Percentiles rank a stretch among this genome's conserved stretches.
Evolutionary conservation across 2,113 vertebrate genomes (phyloP).

Genomic region (Dasyornis broadbenti): DNA sequence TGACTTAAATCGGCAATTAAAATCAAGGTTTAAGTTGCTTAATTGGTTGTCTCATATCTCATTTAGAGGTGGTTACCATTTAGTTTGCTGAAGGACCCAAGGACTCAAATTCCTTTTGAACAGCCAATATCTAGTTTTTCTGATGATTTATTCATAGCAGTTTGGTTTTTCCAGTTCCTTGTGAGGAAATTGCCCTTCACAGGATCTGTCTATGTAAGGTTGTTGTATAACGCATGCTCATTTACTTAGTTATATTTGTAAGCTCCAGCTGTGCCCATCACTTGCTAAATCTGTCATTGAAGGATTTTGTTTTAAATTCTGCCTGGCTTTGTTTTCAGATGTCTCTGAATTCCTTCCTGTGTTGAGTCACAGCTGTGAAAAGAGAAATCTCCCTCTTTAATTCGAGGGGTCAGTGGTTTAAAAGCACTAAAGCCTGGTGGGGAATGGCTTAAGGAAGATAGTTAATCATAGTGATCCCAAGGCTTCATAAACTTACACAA

Average conservation of each 20-base stretch:
- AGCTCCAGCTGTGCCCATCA: constrained; percentile 52
- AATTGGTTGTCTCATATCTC: background rate
- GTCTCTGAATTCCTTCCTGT: constrained; percentile 44
- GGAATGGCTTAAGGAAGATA: background rate
- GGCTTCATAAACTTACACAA: background rate
- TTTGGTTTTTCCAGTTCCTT: background rate
- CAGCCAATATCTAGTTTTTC: background rate
- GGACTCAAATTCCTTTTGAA: background rate
- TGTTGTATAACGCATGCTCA: background rate
- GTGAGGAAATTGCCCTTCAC: background rate
- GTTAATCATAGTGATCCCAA: constrained; percentile 28
- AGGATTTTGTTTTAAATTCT: constrained; percentile 64
- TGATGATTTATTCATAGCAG: background rate
- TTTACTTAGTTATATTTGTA: constrained; percentile 26
- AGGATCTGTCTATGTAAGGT: background rate
- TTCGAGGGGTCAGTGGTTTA: constrained; percentile 42
- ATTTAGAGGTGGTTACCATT: background rate
- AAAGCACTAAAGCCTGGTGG: constrained; percentile 15
- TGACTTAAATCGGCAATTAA: background rate
- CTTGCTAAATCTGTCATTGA: constrained; percentile 49
- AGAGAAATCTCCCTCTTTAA: constrained; percentile 47
- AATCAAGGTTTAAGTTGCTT: background rate
- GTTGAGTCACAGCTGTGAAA: constrained; percentile 57
- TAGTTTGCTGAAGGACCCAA: background rate
- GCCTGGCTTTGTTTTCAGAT: constrained; percentile 43